Percentiles rank a stretch among this genome's conserved stretches.
Evolutionary conservation across 2,113 vertebrate species (phyloP).

Genomic region (Okapia johnstoni): DNA sequence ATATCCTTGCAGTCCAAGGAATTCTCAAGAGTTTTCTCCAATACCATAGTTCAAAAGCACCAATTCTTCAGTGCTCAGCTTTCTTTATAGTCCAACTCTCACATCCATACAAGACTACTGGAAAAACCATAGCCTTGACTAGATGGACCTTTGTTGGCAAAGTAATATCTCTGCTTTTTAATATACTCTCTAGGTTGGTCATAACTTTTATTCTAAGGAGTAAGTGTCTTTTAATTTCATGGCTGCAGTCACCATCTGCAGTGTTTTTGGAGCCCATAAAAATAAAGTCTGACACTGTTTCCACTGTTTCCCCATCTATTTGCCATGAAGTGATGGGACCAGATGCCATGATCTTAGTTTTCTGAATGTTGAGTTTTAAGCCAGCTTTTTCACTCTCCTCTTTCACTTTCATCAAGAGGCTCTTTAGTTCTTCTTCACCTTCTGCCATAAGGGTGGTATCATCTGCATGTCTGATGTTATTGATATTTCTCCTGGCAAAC

Average conservation of each 20-base stretch:
- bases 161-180: background rate
- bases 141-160: background rate
- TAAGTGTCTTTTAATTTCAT: background rate
- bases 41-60: background rate
- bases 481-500: background rate
- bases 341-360: background rate
- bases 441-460: background rate
- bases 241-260: background rate
- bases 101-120: background rate
- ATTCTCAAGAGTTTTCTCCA: background rate
- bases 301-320: background rate
- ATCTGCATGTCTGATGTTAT: background rate
- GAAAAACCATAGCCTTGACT: background rate
- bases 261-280: background rate
- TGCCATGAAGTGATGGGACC: background rate
- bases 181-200: background rate
- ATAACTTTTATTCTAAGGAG: background rate
- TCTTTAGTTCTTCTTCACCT: background rate
- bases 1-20: background rate
- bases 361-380: background rate
- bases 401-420: background rate
- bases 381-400: background rate
- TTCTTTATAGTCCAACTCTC: background rate
- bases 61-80: background rate
- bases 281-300: background rate